phyloP scores from a whole-genome alignment of 2,797 vertebrate species.

The Xenops minutus region DNA sequence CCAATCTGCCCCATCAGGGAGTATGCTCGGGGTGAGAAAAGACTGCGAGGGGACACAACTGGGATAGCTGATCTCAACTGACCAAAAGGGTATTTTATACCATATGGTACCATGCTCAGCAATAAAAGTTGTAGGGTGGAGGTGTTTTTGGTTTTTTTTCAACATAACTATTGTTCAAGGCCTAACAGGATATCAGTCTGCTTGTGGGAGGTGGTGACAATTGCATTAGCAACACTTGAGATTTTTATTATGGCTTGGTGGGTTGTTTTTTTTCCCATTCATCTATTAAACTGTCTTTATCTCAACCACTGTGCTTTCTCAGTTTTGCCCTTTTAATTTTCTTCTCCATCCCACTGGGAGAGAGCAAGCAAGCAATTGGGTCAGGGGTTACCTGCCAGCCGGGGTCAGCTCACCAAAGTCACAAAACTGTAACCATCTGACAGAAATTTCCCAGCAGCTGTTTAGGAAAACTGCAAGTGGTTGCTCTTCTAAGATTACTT shows the following conservation, averaged over 20 bases:
- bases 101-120: background rate
- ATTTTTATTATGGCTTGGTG: rapidly evolving
- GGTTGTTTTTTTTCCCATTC: background rate
- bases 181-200: background rate
- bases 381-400: background rate
- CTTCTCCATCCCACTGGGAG: background rate
- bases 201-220: background rate
- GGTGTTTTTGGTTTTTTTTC: too few species aligned
- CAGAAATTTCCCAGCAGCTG: background rate
- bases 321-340: background rate
- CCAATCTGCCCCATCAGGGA: rapidly evolving
- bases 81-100: background rate
- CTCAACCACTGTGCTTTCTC: background rate
- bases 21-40: background rate
- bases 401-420: background rate
- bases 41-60: background rate
- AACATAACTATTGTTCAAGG: background rate
- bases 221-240: background rate
- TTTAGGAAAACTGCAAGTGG: background rate
- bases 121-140: background rate
- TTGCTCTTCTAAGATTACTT: background rate
- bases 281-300: background rate
- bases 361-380: rapidly evolving
- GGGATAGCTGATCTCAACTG: background rate
- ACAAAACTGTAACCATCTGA: background rate